Percentiles rank a stretch among this genome's conserved stretches.
Evolutionary conservation across 1,140 invertebrate species (phyloP).

Genomic region (Andricus grossulariae): DNA sequence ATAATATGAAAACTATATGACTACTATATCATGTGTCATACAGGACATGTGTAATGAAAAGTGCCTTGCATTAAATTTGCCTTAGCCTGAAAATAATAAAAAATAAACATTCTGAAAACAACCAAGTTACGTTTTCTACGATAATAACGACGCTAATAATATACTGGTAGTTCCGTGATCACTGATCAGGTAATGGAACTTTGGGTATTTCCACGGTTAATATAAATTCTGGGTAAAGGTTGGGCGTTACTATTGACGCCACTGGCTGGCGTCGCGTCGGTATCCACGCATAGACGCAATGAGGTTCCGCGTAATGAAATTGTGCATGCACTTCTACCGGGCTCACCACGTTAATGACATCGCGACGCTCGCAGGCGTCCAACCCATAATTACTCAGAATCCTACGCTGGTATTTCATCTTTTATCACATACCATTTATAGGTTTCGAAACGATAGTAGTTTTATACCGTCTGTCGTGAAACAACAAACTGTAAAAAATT

Average conservation of each 20-base stretch:
- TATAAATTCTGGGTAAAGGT: constrained; percentile 47
- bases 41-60: too few species aligned
- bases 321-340: background rate
- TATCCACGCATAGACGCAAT: constrained; percentile 20
- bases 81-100: constrained; percentile 24
- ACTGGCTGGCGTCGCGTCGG: background rate
- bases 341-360: constrained; percentile 33
- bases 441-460: constrained; percentile 7
- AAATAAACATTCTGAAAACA: background rate
- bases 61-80: too few species aligned
- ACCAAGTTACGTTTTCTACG: constrained; percentile 13
- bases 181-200: constrained; percentile 49
- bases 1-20: too few species aligned
- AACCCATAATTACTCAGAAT: constrained; percentile 7
- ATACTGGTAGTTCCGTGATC: constrained; percentile 43
- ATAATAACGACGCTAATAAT: constrained; percentile 33
- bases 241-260: constrained; percentile 49
- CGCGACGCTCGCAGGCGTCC: constrained; percentile 1
- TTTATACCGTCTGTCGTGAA: constrained; percentile 17
- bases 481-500: constrained; percentile 10
- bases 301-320: constrained; percentile 36
- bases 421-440: background rate
- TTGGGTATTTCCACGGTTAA: constrained; percentile 49
- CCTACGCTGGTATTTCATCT: background rate
- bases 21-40: too few species aligned